phyloP scores from a whole-genome alignment of 2,888 invertebrate genomes.

The Tetropium fuscum region DNA sequence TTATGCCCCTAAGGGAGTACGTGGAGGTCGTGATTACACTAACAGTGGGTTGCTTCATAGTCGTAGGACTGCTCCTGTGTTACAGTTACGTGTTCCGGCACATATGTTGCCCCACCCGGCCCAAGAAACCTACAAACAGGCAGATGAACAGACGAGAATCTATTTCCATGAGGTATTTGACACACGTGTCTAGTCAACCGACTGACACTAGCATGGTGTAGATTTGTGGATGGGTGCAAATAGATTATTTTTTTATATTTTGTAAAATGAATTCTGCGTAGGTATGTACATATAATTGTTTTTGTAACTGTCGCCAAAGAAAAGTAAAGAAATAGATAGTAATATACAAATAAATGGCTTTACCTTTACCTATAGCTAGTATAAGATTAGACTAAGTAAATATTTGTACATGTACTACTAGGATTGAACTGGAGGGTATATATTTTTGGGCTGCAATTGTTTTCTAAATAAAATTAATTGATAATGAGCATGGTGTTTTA shows the following conservation, averaged over 20 bases:
- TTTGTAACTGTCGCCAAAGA: neutral
- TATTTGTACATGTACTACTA: too few relatives aligned
- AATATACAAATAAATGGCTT: too few relatives aligned
- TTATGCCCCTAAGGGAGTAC: slow-evolving; percentile 60
- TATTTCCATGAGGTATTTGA: slow-evolving; percentile 73
- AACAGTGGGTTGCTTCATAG: slow-evolving; percentile 71
- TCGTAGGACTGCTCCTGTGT: slow-evolving; percentile 74
- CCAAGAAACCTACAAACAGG: slow-evolving; percentile 48
- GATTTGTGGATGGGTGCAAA: slow-evolving; percentile 5
- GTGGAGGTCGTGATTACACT: slow-evolving; percentile 72
- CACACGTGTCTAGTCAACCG: slow-evolving; percentile 71
- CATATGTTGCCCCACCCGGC: slow-evolving; percentile 68
- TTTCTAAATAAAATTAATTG: too few relatives aligned
- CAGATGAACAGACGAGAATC: slow-evolving; percentile 65
- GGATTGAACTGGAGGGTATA: too few relatives aligned
- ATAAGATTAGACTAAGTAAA: too few relatives aligned
- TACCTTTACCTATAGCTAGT: too few relatives aligned
- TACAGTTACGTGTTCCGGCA: slow-evolving; percentile 76
- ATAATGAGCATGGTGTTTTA: too few relatives aligned
- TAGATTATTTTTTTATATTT: slow-evolving; percentile 12
- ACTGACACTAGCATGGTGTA: slow-evolving; percentile 65
- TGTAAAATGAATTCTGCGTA: neutral
- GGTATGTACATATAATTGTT: neutral
- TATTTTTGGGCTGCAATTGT: too few relatives aligned
- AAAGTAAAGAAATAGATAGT: too few relatives aligned